Evolutionary conservation across 2,113 vertebrate species (phyloP), one percentile per base, ranked within the genome.

Genomic region (Hyaena hyaena): DNA sequence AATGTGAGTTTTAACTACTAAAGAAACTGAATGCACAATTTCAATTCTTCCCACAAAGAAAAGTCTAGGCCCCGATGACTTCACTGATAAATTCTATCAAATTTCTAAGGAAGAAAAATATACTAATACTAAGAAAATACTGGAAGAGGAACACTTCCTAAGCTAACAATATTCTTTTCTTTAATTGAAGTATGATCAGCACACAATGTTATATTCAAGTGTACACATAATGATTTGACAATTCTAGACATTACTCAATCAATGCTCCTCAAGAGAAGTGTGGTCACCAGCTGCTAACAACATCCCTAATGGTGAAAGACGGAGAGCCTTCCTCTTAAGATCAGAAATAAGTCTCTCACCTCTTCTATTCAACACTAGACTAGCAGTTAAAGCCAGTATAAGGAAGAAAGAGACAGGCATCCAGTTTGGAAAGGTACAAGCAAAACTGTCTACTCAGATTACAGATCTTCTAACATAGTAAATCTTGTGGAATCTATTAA

Each of bases 31-130:
- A 48, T n/a, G 90, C n/a, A 90, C 82, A 71, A 83, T 43, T 88
- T 93, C 88, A 89, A 88, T 79, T 84, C 35, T 81, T 93, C 15
- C 53, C 33, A 79, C 35, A 86, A 81, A 87, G 50, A 93, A 93
- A 93, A 88, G 48, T 73, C 23, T 79, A 77, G 23, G 24, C 50
- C 48, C 61, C 76, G 10, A 33, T 76, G 31, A 23, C 33, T 90
- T 84, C 12, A 68, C 43, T 88, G 23, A 88, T 55, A 90, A 48
- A 88, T 83, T 53, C n/a, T 83, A 63, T 55, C n/a, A 74, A 81
- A 69, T 10, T 92, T 55, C 33, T 90, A 83, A 76, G 61, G 21
- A 95, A 53, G n/a, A 61, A 97, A 94, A 84, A 84, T 71, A 81
- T 39, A 96, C 15, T 35, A 84, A 83, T 48, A 43, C 69, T 80